Evolutionary conservation across 2,888 invertebrate species (phyloP), one percentile per base, ranked within the genome.

Genomic region (Nephrotoma flavescens): DNA sequence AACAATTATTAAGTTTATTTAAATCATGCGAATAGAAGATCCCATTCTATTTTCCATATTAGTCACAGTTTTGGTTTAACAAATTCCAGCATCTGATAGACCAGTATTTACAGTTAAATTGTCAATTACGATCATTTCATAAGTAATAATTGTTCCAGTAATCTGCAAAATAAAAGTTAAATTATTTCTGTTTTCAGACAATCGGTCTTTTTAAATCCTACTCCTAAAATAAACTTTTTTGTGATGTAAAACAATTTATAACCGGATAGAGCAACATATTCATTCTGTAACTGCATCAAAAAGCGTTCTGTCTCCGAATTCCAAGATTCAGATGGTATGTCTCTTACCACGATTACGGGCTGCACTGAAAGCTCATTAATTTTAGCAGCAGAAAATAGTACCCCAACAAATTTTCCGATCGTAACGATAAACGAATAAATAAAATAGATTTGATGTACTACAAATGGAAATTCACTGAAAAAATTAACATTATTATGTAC

Each of bases 381-480:
- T 0, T 92, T 90, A 6, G 94, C 92, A 6, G 93, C 93, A 42
- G 91, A 92, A 86, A 93, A 89, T 87, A 93, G 93, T 87, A 93
- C 93, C 0, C 92, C 91, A 0, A 91, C 90, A 0, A 93, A 91
- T 83, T 94, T 91, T 0, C 90, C 89, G 83, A 93, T 89, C 0
- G 93, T 90, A 89, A 93, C 93, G 19, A 91, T 90, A 83, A 94
- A 92, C 3, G 93, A 93, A 88, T 91, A 93, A 90, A 93, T 93
- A 88, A 93, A 93, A 89, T 94, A 93, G 44, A 92, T 87, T 42
- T 91, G 91, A 88, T 92, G 92, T 87, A 92, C 89, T 71, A 90
- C 88, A 88, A 90, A 91, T 9, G 91, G 89, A 11, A 89, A 89
- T 6, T 89, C 87, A 44, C 91, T 91, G 86, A 2, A 87, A n/a